Percentiles rank a stretch among this genome's conserved stretches.
Evolutionary conservation across 2,113 vertebrate species (phyloP).

Genomic region (Capricornis sumatraensis): DNA sequence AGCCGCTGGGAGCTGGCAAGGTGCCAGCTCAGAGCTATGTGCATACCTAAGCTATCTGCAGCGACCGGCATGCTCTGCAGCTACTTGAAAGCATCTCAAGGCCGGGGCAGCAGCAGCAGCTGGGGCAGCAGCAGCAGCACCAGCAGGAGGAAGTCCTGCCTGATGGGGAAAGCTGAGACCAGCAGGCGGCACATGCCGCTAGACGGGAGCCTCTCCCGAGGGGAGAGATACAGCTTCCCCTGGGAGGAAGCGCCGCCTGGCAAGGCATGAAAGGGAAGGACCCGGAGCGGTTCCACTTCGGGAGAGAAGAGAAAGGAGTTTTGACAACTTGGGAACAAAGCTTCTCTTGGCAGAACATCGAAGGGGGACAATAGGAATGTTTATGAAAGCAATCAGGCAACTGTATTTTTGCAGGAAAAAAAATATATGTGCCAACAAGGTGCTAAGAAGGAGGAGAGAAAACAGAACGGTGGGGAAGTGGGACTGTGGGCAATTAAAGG

Average conservation of each 20-base stretch:
- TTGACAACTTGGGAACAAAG: slow-evolving; percentile 5
- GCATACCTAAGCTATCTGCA: not conserved
- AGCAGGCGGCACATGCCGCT: not conserved
- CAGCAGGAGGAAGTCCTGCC: slow-evolving; percentile 28
- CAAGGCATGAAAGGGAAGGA: not conserved
- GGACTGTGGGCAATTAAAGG: not conserved
- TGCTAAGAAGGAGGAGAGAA: not conserved
- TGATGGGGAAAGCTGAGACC: slow-evolving; percentile 25
- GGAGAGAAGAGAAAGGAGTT: slow-evolving; percentile 42
- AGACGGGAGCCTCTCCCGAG: fast-evolving
- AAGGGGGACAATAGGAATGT: slow-evolving; percentile 39
- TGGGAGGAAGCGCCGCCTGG: not conserved
- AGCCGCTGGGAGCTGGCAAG: not conserved
- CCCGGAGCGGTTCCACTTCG: not conserved
- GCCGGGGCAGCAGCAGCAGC: not conserved
- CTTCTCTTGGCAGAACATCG: not conserved
- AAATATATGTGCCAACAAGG: slow-evolving; percentile 14
- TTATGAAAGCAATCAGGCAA: slow-evolving; percentile 51
- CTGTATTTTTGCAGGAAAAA: not conserved
- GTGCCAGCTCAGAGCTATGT: not conserved
- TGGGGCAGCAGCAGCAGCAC: not conserved
- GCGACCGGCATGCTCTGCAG: fast-evolving
- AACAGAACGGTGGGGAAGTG: not conserved
- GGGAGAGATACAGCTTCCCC: not conserved
- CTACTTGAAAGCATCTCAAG: not conserved